phyloP scores from a whole-genome alignment of 2,888 invertebrate genomes.

The Mongoloraphidia duomilia region DNA sequence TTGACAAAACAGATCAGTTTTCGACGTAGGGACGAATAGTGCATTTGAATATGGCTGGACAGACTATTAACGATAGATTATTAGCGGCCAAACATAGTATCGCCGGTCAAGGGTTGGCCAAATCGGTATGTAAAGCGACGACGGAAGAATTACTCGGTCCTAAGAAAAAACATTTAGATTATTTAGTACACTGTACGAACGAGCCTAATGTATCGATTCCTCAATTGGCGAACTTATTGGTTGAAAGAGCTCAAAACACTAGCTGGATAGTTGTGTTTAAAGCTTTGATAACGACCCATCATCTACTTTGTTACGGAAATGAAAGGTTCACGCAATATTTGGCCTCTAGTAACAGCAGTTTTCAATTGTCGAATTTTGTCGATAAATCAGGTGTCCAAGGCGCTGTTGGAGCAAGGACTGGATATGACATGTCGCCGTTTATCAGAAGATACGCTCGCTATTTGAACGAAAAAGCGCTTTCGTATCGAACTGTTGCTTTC shows the following conservation, averaged over 20 bases:
- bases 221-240: conserved; percentile 94
- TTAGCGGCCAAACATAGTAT: conserved; percentile 97
- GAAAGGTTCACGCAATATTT: conserved; percentile 99
- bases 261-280: conserved; percentile 99
- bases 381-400: conserved; percentile 98
- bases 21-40: no score
- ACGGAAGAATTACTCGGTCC: conserved; percentile 99
- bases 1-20: no score
- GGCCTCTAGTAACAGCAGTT: conserved; percentile 98
- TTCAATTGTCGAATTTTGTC: conserved; percentile 93
- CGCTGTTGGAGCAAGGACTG: conserved; percentile 50
- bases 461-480: conserved; percentile 96
- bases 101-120: conserved; percentile 97
- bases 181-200: conserved; percentile 98
- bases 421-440: conserved; percentile 98
- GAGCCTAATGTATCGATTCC: conserved; percentile 99
- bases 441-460: conserved; percentile 98
- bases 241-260: conserved; percentile 94
- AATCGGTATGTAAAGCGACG: conserved; percentile 99
- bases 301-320: conserved; percentile 99
- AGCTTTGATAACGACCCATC: conserved; percentile 95
- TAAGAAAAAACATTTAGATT: conserved; percentile 99
- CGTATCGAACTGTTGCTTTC: conserved; percentile 96
- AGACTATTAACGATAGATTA: conserved; percentile 96
- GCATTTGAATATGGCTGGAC: conserved; percentile 63